Base-by-base conservation (phyloP, 2,888 invertebrate species). In the Pachydiplax longipennis region DNA sequence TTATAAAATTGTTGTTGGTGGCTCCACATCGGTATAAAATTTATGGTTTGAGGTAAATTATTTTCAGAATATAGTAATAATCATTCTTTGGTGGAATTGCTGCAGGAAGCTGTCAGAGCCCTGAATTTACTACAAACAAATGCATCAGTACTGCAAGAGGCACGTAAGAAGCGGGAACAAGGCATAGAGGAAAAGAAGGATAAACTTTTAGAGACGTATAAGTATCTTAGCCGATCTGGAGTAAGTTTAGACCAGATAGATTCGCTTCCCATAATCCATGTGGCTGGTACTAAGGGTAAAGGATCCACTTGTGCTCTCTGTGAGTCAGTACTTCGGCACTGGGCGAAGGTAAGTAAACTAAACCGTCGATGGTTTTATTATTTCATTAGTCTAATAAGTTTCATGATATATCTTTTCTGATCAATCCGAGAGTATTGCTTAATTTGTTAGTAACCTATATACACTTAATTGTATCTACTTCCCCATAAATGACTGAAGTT, bases 231-330 rank as follows among this genome's bases (percentile, higher is more conserved):
- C 73, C 93, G 94, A 94, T 94, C 95, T 65, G 97, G 97, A 35
- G 93, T 97, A 3, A 94, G 95, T 0, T 91, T 96, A 35, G 94
- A 96, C 0, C 95, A 96, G 91, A 93, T 99, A 91, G 97, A 97
- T 92, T 94, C 95, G 90, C 93, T 99, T 31, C 97, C 98, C 90
- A 96, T 99, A 80, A 98, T 99, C 93, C 99, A 99, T 95, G 97
- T 99, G 10, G 96, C 98, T 91, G 99, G 99, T 15, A 99, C 99
- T 0, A 99, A 99, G 94, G 99, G 99, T 90, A 99, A 99, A 96
- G 98, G 96, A 3, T 98, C 99, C 31, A 99, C 99, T 0, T 99
- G 99, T 93, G 98, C 99, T 0, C 97, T 98, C 94, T 96, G 97
- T 92, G 99, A 99, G 94, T 96, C 97, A 0, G 97, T 99, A 91